phyloP scores from a whole-genome alignment of 2,888 invertebrate species.

The Heliothis peltigera region DNA sequence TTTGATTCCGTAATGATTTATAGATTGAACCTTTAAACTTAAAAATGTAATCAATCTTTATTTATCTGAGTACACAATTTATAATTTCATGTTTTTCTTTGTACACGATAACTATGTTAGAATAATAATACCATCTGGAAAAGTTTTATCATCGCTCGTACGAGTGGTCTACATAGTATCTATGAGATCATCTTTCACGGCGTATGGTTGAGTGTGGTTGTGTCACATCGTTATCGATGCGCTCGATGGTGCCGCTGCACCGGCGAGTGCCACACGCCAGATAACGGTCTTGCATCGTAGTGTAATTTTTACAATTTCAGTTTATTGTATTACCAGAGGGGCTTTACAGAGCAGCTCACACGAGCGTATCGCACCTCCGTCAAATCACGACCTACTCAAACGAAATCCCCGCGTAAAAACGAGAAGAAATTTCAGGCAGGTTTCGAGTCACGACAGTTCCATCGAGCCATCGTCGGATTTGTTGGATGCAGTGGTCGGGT shows the following conservation, averaged over 20 bases:
- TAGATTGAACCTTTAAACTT: constrained; percentile 73
- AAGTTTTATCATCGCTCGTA: constrained; percentile 40
- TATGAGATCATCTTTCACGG: constrained; percentile 58
- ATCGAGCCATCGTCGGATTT: constrained; percentile 77
- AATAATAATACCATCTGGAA: constrained; percentile 49
- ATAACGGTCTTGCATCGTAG: constrained; percentile 78
- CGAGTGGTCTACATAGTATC: constrained; percentile 43
- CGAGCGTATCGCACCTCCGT: constrained; percentile 67
- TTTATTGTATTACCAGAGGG: constrained; percentile 77
- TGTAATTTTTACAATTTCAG: constrained; percentile 76
- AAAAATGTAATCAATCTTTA: constrained; percentile 60
- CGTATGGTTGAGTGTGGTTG: constrained; percentile 40
- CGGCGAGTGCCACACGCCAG: constrained; percentile 74
- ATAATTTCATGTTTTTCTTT: constrained; percentile 55
- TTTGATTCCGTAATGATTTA: constrained; percentile 72
- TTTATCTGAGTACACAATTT: constrained; percentile 69
- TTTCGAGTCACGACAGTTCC: constrained; percentile 78
- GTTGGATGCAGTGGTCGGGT: constrained; percentile 77
- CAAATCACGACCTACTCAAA: constrained; percentile 76
- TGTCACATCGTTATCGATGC: constrained; percentile 76
- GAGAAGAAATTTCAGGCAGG: constrained; percentile 78
- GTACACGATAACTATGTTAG: constrained; percentile 34
- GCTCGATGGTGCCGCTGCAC: constrained; percentile 70
- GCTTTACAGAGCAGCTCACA: constrained; percentile 71
- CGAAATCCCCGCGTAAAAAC: constrained; percentile 74